Evolutionary conservation across 2,888 invertebrate genomes (phyloP), one percentile per base, ranked within the genome.

Genomic region (Catocala sponsa): DNA sequence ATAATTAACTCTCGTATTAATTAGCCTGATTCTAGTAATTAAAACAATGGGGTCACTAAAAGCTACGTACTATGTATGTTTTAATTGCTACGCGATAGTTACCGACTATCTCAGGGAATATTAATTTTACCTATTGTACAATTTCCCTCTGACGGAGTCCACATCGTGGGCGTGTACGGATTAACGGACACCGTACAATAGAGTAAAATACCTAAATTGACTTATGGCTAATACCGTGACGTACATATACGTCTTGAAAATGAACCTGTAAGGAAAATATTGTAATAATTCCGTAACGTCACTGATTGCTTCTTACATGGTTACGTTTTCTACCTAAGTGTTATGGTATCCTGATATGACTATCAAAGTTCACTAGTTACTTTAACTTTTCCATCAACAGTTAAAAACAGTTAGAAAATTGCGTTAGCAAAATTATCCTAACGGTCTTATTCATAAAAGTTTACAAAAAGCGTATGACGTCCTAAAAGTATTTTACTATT

Each of bases 221-320:
- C 58, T 70, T 49, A 69, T 58, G 63, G 61, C 57, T 63, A 67
- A 75, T 63, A 65, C 65, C 59, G 49, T 72, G 68, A 77, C 78
- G 73, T 71, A 50, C 1, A 41, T 11, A 7, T 10, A 51, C 25
- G 5, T 12, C n/a, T 49, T 46, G 11, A 35, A 33, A 32, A 47
- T 6, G 2, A 12, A n/a, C 7, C 35, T 11, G n/a, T n/a, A 0
- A 47, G 52, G 59, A 47, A 53, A 53, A 59, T 53, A 0, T 12
- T 51, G 11, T 12, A 10, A 4, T 7, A 51, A 46, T 57, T 44
- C 57, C 57, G 43, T 35, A 44, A 57, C 50, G 51, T 57, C 51
- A 57, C 46, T 4, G 13, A 15, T n/a, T 44, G 12, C 6, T 5
- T 2, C 6, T 13, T 38, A 7, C 6, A 6, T 38, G 35, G 35